Conservation (phyloP, 2,113 vertebrate species). For the Thalassarche chlororhynchos region DNA sequence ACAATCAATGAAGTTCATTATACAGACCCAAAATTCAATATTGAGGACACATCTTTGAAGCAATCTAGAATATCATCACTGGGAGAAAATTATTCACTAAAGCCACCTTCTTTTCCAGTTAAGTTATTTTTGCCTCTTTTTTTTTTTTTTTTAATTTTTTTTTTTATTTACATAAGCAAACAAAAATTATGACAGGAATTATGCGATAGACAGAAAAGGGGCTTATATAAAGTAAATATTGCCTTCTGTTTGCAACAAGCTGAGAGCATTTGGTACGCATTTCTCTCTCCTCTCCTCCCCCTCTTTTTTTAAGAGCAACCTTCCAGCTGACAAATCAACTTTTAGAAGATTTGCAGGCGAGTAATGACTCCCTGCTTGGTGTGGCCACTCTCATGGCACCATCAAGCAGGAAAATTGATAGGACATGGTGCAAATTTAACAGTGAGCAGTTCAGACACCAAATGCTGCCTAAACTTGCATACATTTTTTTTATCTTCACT, state of each 20-base stretch:
- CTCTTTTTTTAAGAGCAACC: neutral
- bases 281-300: neutral
- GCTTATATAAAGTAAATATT: neutral
- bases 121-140: neutral
- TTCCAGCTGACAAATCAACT: neutral
- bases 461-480: neutral
- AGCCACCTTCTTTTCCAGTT: neutral
- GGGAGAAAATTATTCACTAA: neutral
- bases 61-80: neutral
- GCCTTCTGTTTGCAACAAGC: neutral
- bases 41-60: neutral
- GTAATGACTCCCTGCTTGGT: neutral
- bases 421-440: neutral
- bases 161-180: neutral
- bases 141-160: too few relatives aligned
- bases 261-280: neutral
- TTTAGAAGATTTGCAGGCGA: neutral
- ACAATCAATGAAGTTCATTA: neutral
- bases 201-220: neutral
- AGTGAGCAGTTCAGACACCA: neutral
- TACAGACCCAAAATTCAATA: neutral
- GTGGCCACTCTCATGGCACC: neutral
- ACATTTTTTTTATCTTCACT: neutral
- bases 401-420: neutral
- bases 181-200: neutral